These are phyloP conservation scores for Scalopus aquaticus DNA, from an alignment of 2,113 vertebrate species.

Conservation along the genomic window DNA sequence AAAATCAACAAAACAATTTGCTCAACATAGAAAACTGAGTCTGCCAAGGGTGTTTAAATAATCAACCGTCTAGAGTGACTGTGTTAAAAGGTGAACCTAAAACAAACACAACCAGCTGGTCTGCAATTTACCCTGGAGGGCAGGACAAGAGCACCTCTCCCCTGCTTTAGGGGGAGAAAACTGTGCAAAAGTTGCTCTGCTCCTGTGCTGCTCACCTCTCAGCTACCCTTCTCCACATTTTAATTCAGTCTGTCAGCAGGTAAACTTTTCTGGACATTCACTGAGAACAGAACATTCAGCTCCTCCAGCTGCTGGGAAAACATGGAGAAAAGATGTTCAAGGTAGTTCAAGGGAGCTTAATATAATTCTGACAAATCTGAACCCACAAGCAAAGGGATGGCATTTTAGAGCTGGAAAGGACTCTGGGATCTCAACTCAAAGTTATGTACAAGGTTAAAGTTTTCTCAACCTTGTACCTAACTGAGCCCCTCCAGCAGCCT, in stretches of 20 bases:
- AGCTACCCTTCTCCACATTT: not conserved
- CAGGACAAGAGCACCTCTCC: not conserved
- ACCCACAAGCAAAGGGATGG: not conserved
- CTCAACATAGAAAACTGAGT: not conserved
- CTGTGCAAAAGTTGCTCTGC: not conserved
- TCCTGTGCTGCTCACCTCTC: no score
- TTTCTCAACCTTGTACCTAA: no score
- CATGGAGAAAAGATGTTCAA: not conserved
- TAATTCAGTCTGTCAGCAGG: not conserved
- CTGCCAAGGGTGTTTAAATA: not conserved
- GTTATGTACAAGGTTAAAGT: not conserved
- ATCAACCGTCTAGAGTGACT: not conserved
- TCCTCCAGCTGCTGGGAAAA: not conserved
- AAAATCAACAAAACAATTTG: not conserved
- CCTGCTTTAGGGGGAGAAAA: not conserved
- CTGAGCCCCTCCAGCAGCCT: rapidly evolving
- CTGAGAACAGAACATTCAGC: not conserved
- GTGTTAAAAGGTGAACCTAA: not conserved
- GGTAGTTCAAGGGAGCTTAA: not conserved
- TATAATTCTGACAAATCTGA: not conserved
- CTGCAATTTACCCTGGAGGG: no score
- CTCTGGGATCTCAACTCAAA: not conserved
- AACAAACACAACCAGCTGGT: not conserved
- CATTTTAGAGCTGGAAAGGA: not conserved
- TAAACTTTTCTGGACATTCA: not conserved